Conservation (phyloP, 2,113 vertebrate species). For the Corythornis vintsioides region DNA sequence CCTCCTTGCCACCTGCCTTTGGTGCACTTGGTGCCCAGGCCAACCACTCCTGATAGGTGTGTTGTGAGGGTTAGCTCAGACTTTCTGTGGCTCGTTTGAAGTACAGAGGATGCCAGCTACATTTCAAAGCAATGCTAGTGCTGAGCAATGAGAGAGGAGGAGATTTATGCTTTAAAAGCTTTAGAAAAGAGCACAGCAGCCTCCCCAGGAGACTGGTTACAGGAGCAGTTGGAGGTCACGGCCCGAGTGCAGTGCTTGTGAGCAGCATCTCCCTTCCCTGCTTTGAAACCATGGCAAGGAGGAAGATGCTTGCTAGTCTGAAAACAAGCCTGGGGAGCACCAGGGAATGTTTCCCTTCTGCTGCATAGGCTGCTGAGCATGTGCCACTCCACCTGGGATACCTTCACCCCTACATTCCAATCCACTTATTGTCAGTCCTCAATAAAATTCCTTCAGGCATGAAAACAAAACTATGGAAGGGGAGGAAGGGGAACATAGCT, state of each 20-base stretch:
- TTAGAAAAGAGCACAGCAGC: not conserved
- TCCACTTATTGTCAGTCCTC: too few relatives aligned
- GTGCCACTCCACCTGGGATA: not conserved
- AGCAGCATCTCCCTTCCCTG: not conserved
- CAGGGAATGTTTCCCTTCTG: accelerated
- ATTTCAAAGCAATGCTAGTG: not conserved
- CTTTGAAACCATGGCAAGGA: not conserved
- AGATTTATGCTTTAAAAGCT: not conserved
- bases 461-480: too few relatives aligned
- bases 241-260: accelerated
- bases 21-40: not conserved
- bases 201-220: accelerated
- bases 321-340: not conserved
- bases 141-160: not conserved
- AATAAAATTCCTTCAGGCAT: too few relatives aligned
- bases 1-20: not conserved
- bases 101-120: not conserved
- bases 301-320: not conserved
- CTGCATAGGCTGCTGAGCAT: not conserved
- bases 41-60: accelerated
- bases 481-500: too few relatives aligned
- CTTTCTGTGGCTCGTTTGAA: not conserved
- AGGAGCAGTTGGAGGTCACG: not conserved
- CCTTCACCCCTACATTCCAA: too few relatives aligned
- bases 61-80: accelerated